A percentile compares a stretch with the other conserved stretches of the same genome.
Conservation (phyloP, 53 echinoderm and acorn worm species). For the Holothuria leucospilota region DNA sequence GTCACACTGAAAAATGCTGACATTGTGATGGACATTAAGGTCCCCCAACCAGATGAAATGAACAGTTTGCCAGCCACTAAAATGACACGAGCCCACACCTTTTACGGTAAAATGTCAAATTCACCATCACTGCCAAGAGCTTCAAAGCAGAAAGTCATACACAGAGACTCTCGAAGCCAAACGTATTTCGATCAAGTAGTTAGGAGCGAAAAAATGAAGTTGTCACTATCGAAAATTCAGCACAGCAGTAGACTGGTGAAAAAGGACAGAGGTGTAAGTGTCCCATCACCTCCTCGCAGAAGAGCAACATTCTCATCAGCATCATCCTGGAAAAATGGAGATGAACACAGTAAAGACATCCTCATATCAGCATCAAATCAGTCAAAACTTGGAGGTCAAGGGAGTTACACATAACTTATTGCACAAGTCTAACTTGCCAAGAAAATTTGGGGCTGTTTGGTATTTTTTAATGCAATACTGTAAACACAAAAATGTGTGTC, state of each 20-base stretch:
- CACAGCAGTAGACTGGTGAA: too few relatives aligned
- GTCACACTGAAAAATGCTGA: conserved; percentile 15
- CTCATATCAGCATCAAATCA: background rate
- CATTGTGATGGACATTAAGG: background rate
- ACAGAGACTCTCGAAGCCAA: too few relatives aligned
- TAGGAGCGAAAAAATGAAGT: background rate
- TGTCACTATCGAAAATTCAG: background rate
- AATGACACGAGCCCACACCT: conserved; percentile 40
- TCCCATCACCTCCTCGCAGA: background rate
- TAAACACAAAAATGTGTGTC: too few relatives aligned
- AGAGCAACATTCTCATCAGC: conserved; percentile 38
- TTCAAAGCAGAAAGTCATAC: too few relatives aligned
- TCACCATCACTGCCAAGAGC: too few relatives aligned
- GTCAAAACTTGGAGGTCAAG: background rate
- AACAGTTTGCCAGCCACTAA: conserved; percentile 11
- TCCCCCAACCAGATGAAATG: background rate
- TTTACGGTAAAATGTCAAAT: conserved; percentile 34
- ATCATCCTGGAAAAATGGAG: conserved; percentile 39
- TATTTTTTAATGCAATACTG: too few relatives aligned
- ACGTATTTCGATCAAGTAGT: conserved; percentile 12
- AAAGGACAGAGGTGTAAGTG: background rate
- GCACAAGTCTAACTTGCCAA: too few relatives aligned
- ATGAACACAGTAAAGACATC: background rate
- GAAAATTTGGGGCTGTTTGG: too few relatives aligned
- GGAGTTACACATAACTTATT: background rate